Evolutionary conservation across 2,113 vertebrate genomes (phyloP).

Genomic region (Ameiurus melas): DNA sequence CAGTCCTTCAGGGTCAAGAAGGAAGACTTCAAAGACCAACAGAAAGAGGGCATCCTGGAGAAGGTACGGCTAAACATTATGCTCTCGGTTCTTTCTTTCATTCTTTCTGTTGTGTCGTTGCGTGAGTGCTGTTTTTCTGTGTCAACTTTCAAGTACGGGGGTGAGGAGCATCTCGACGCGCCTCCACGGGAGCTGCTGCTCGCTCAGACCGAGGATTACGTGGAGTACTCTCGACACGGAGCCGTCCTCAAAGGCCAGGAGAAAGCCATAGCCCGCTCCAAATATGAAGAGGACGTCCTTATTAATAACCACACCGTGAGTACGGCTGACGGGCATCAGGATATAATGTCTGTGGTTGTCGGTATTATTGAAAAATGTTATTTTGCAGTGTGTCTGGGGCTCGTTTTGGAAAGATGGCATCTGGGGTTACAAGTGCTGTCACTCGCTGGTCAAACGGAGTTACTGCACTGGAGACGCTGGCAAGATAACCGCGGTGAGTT

Average conservation of each 20-base stretch:
- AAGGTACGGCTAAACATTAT: conserved; percentile 71
- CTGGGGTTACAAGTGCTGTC: conserved; percentile 97
- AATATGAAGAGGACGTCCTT: conserved; percentile 95
- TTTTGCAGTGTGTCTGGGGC: conserved; percentile 90
- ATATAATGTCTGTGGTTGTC: background rate
- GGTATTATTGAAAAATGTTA: background rate
- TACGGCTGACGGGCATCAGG: background rate
- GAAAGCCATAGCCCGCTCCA: conserved; percentile 91
- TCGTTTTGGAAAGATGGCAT: conserved; percentile 93
- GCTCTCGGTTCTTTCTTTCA: too few species aligned
- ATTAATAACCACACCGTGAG: conserved; percentile 92
- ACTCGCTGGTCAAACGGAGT: conserved; percentile 94
- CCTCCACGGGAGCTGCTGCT: conserved; percentile 89
- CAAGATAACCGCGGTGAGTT: conserved; percentile 79
- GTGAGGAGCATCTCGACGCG: conserved; percentile 87
- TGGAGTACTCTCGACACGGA: conserved; percentile 95
- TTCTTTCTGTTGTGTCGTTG: background rate
- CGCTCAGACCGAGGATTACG: conserved; percentile 95
- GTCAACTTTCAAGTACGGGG: conserved; percentile 83
- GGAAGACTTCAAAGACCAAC: conserved; percentile 92
- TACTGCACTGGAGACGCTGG: conserved; percentile 94
- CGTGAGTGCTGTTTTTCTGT: background rate
- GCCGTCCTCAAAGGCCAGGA: conserved; percentile 95
- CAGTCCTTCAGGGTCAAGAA: conserved; percentile 98
- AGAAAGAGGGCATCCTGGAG: conserved; percentile 92